Percentiles rank a stretch among this genome's conserved stretches.
These are phyloP conservation scores for Drosophila littoralis DNA, from an alignment of 1,140 invertebrate genomes.

Conservation along the genomic window DNA sequence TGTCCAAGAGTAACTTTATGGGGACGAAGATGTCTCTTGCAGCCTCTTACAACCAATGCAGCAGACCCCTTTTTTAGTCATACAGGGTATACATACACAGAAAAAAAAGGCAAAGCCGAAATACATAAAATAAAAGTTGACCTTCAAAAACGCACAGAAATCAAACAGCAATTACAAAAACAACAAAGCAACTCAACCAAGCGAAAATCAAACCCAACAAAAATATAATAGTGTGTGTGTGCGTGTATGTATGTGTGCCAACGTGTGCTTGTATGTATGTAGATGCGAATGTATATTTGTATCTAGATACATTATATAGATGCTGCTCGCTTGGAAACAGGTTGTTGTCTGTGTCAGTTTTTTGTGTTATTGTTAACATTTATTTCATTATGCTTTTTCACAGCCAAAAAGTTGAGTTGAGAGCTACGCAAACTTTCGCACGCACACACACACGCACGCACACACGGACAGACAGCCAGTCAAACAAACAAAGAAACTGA, in stretches of 20 bases:
- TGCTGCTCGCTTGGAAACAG: slow-evolving; percentile 46
- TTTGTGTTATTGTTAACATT: slow-evolving; percentile 73
- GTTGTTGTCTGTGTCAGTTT: slow-evolving; percentile 46
- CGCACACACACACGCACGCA: slow-evolving; percentile 22
- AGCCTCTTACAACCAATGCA: no score
- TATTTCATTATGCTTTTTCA: slow-evolving; percentile 75
- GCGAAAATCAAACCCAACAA: slow-evolving; percentile 59
- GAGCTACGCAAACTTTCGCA: slow-evolving; percentile 52
- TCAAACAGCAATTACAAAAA: slow-evolving; percentile 63
- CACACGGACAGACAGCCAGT: slow-evolving; percentile 9
- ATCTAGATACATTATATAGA: slow-evolving; percentile 21
- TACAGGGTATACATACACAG: slow-evolving; percentile 13
- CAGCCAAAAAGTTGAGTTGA: slow-evolving; percentile 55
- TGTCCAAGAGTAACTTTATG: no score
- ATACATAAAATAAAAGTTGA: slow-evolving; percentile 70
- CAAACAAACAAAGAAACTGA: slow-evolving; percentile 34
- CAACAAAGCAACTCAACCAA: slow-evolving; percentile 63
- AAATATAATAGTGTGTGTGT: not conserved
- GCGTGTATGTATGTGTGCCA: not conserved
- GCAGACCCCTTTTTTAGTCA: not conserved
- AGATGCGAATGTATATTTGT: slow-evolving; percentile 6
- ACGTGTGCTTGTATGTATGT: slow-evolving; percentile 2
- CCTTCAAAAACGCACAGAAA: slow-evolving; percentile 78
- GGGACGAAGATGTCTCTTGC: no score
- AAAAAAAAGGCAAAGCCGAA: slow-evolving; percentile 17